Evolutionary conservation across 1,140 invertebrate genomes (phyloP), one percentile per base, ranked within the genome.

Genomic region (Lepidurus couesii): DNA sequence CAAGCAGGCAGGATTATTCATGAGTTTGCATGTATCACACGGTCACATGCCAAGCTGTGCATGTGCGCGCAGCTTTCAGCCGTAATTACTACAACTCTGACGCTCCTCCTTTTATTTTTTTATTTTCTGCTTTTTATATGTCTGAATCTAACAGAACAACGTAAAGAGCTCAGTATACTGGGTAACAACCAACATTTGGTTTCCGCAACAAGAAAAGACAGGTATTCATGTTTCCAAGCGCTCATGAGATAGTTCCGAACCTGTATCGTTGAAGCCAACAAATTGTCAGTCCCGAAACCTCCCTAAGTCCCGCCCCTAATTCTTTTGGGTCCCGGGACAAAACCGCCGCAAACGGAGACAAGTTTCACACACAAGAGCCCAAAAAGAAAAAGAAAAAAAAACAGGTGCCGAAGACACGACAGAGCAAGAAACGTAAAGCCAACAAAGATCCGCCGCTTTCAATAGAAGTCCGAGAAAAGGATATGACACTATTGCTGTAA

Each of bases 11-110:
- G 53, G 53, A 65, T 65, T 65, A 65, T 65, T 65, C 53, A 65
- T 65, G 53, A 65, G 53, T 65, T 65, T 65, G 53, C 53, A 65
- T 65, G 53, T 65, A 65, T 65, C 53, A 65, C 53, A 65, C 53
- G 53, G 16, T 65, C n/a, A 21, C 53, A 65, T 65, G 53, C 53
- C 53, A 65, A 65, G 53, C 53, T 65, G 53, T 65, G 53, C 53
- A 65, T 65, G 53, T 65, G 53, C 53, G 53, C 53, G 21, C 53
- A 65, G 53, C 53, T 13, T 65, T 65, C 53, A 65, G 21, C n/a
- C 53, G 21, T 65, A 65, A 65, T 65, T 65, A 65, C 53, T 65
- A 65, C 53, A 65, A 65, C 53, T 65, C 53, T 13, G 53, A 65
- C 53, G 16, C 21, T 65, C 53, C 53, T 16, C 53, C n/a, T 21